Evolutionary conservation across 2,113 vertebrate species (phyloP), one percentile per base, ranked within the genome.

Genomic region (Urocitellus parryii): DNA sequence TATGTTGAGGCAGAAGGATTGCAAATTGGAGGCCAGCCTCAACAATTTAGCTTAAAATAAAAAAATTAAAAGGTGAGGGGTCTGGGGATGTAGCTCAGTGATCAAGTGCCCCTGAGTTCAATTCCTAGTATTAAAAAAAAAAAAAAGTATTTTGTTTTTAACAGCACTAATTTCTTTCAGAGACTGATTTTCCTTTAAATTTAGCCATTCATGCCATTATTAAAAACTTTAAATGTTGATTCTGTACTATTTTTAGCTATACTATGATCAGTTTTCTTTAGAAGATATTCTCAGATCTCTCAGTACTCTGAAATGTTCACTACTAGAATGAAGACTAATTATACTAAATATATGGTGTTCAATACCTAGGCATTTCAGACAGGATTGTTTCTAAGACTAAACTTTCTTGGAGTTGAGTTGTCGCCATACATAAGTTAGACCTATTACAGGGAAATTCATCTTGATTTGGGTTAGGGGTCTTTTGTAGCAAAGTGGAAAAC

Each of bases 201-300:
- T 58, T 87, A 91, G 42, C 39, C 56, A 14, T 34, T 73, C 12
- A 79, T 25, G 48, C 11, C 16, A 67, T 91, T 80, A 76, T 63
- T 88, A 67, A 85, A 84, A 61, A 85, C 37, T 88, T 96, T 84
- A 65, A 96, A 90, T 91, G 74, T 89, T 96, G 53, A 51, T 88
- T 95, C 37, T 83, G 48, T 42, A n/a, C 58, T 93, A 3, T 61
- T 90, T 63, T 65, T 79, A 72, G 80, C 27, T 82, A 48, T 76
- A 73, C 63, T 81, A 1, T 61, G 58, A 61, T 61, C 58, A 61
- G 58, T 61, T 24, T 77, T 74, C 65, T 83, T 76, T 73, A 22
- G 56, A 63, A 45, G 42, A 65, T 0, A 82, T 24, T 68, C 17
- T 90, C 9, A 61, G 78, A 22, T 90, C 42, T 88, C 5, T 80